Evolutionary conservation across 2,113 vertebrate genomes (phyloP), one percentile per base, ranked within the genome.

Genomic region (Pica pica): DNA sequence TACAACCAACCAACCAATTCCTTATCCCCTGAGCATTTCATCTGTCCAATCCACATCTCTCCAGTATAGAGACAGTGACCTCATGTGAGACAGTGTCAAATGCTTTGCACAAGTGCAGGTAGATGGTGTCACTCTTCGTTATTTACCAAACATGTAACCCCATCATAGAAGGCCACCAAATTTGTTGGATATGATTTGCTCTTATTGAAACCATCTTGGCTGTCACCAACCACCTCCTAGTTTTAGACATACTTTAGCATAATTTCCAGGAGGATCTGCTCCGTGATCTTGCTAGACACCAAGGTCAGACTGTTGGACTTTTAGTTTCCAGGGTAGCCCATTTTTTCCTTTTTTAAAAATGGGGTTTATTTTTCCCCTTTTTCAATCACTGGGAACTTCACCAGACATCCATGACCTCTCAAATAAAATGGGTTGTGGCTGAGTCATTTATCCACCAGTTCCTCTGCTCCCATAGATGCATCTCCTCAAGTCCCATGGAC

Each of bases 161-260:
- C 16, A n/a, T n/a, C 1, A 0, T 13, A 85, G 19, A 65, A 49
- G 16, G 10, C 10, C 35, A n/a, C n/a, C 16, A 24, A 16, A 47
- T 47, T 39, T 56, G 3, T n/a, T 35, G 65, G 15, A n/a, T 47
- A n/a, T 0, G 0, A 47, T 65, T 56, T 65, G 2, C 19, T 10
- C n/a, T 23, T 47, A 16, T 7, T 41, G 50, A 56, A 75, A 47
- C 12, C 6, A 10, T 65, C n/a, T 56, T 47, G 35, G 8, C 16
- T 49, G 16, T 13, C n/a, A 47, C 12, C 28, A 31, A 28, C 7
- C 19, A 39, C 9, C 33, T 64, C 7, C 15, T 56, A 13, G 11
- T 64, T 53, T 64, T 23, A 64, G 15, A 41, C 19, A 56, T 28
- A 26, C 23, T 18, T 71, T 14, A 16, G 24, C n/a, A 64, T 47